phyloP scores from a whole-genome alignment of 2,797 vertebrate species.

The Geotrypetes seraphini region DNA sequence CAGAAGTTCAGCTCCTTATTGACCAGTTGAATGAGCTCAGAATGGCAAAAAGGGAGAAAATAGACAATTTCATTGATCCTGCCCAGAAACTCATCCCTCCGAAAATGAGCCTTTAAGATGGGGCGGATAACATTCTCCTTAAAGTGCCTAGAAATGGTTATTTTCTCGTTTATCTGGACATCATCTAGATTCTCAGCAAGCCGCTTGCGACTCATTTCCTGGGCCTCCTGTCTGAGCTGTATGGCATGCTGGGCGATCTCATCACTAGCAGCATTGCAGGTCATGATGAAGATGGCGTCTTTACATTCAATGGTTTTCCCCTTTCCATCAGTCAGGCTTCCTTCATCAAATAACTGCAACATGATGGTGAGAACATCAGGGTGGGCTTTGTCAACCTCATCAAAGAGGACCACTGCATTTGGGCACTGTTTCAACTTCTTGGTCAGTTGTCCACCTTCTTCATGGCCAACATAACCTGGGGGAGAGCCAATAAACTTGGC shows the following conservation, averaged over 20 bases:
- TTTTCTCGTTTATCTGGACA: constrained; percentile 69
- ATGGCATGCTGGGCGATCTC: constrained; percentile 86
- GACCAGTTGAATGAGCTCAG: constrained; percentile 87
- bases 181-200: constrained; percentile 77
- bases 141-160: constrained; percentile 87
- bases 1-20: constrained; percentile 87
- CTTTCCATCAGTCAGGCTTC: constrained; percentile 87
- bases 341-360: constrained; percentile 96
- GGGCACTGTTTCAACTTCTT: constrained; percentile 81
- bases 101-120: constrained; percentile 91
- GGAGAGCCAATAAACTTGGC: constrained; percentile 95
- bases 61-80: constrained; percentile 95
- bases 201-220: constrained; percentile 69
- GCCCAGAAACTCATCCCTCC: constrained; percentile 89
- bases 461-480: constrained; percentile 86
- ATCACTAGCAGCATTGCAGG: constrained; percentile 87
- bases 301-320: constrained; percentile 94
- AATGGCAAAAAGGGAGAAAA: constrained; percentile 90
- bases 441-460: constrained; percentile 91
- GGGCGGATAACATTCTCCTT: constrained; percentile 88
- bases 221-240: constrained; percentile 80
- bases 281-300: constrained; percentile 96
- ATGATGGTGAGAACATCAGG: constrained; percentile 93
- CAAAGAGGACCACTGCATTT: constrained; percentile 88
- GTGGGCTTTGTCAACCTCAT: constrained; percentile 94